Conservation (phyloP, 2,888 invertebrate species). For the Drosophila setosimentum region DNA sequence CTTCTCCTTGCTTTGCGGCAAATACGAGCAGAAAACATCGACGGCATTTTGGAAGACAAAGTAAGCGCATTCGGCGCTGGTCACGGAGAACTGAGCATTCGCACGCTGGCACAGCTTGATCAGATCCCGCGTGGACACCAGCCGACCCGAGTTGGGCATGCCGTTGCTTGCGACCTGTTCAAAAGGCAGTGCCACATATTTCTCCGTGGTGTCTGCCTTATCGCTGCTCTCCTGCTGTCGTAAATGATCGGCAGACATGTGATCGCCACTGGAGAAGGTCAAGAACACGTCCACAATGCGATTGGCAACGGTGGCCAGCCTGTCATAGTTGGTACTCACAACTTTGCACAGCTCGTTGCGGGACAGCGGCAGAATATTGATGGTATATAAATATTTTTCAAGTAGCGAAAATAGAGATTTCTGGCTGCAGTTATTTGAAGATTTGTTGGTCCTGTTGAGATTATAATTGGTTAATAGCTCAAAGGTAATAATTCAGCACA, state of each 20-base stretch:
- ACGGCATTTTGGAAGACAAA: constrained; percentile 92
- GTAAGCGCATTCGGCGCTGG: constrained; percentile 86
- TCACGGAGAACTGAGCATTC: constrained; percentile 90
- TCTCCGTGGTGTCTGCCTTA: constrained; percentile 75
- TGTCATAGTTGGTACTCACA: constrained; percentile 89
- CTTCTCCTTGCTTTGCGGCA: constrained; percentile 88
- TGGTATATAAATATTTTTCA: constrained; percentile 93
- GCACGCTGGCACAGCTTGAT: constrained; percentile 96
- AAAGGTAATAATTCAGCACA: background rate
- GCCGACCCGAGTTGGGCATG: constrained; percentile 86
- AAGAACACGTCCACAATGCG: constrained; percentile 94
- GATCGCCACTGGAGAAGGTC: constrained; percentile 91
- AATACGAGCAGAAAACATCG: constrained; percentile 95
- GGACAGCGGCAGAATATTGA: constrained; percentile 92
- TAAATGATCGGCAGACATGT: constrained; percentile 85
- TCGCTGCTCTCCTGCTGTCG: constrained; percentile 85
- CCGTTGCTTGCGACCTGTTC: constrained; percentile 72
- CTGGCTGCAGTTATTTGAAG: constrained; percentile 81
- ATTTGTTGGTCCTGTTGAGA: constrained; percentile 82
- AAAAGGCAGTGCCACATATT: constrained; percentile 79
- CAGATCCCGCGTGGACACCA: constrained; percentile 94
- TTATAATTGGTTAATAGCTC: background rate
- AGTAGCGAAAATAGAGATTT: constrained; percentile 89
- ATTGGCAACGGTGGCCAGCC: constrained; percentile 89
- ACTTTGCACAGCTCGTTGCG: constrained; percentile 91